Base-by-base conservation (phyloP, 1,140 invertebrate species). In the Phenacoccus solenopsis region DNA sequence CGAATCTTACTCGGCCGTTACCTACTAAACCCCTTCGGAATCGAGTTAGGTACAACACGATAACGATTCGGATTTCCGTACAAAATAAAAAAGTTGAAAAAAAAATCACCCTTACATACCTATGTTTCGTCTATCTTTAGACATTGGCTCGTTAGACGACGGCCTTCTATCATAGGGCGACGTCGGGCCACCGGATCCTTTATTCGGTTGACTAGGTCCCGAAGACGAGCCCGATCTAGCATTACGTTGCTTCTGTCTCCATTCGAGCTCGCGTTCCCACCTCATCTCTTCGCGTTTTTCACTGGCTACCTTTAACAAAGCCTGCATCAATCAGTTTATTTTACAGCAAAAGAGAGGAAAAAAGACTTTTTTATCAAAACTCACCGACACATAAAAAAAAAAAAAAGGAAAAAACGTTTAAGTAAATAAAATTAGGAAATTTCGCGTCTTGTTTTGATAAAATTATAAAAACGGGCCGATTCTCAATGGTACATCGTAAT, bases 261-360 rank as follows among this genome's bases (percentile, higher is more conserved):
- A 80, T 68, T 82, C 80, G 70, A 82, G 69, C 71, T 82, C 78
- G 73, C 73, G 10, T 20, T 82, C 80, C 79, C 79, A 79, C 72
- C 78, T 79, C 73, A 81, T 76, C 69, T 82, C 78, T 73, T 80
- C 76, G 35, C 80, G 79, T 21, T 79, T 79, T 71, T 83, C 81
- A 59, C 82, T 81, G 79, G 81, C 80, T 78, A 82, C 81, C 79
- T 82, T 81, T 67, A 75, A 61, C 59, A 75, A 72, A 69, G 71
- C 71, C 71, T 73, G 72, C 12, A 70, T 25, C 30, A 32, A 27
- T 64, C 59, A 64, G 38, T 16, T 49, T n/a, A n/a, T 49, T 49
- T n/a, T n/a, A n/a, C n/a, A n/a, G n/a, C n/a, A n/a, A n/a, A n/a
- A n/a, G n/a, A n/a, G n/a, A n/a, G n/a, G n/a, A n/a, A n/a, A n/a